Percentiles rank a stretch among this genome's conserved stretches.
These are phyloP conservation scores for Drosophila colorata DNA, from an alignment of 2,888 invertebrate species.

Conservation along the genomic window DNA sequence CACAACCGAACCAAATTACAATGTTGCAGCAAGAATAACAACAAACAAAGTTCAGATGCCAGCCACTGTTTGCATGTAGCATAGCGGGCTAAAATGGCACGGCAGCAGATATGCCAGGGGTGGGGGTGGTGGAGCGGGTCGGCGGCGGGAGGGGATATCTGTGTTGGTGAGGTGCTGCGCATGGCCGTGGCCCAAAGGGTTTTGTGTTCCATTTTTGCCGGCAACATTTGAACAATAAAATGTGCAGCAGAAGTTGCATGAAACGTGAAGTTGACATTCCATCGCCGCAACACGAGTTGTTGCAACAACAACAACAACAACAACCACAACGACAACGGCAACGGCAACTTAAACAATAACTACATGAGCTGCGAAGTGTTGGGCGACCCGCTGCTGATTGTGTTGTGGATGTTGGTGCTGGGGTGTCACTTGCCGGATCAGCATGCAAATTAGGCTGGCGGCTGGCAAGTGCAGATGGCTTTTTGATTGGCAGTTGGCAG, in stretches of 20 bases:
- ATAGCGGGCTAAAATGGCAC: conserved; percentile 12
- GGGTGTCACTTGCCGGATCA: conserved; percentile 54
- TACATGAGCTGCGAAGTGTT: conserved; percentile 46
- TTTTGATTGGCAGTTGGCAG: conserved; percentile 62
- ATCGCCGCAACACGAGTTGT: conserved; percentile 14
- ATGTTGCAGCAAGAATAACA: conserved; percentile 56
- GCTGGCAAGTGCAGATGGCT: conserved; percentile 65
- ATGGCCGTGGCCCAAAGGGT: conserved; percentile 35
- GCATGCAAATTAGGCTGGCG: conserved; percentile 61
- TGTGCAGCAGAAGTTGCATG: conserved; percentile 47
- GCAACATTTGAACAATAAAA: conserved; percentile 62
- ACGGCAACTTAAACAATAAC: conserved; percentile 12
- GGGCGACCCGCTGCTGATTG: conserved; percentile 27
- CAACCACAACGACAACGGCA: conserved; percentile 11
- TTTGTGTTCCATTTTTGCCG: conserved; percentile 41
- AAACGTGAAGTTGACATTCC: conserved; percentile 46
- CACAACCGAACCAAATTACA: conserved; percentile 64
- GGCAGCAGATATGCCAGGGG: not conserved
- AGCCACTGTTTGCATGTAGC: conserved; percentile 49
- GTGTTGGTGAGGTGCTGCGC: not conserved
- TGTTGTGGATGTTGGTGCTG: conserved; percentile 14
- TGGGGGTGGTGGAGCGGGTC: not conserved
- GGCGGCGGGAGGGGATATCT: not conserved
- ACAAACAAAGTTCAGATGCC: conserved; percentile 23
- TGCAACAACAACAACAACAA: conserved; percentile 10